Evolutionary conservation across 1,140 invertebrate species (phyloP).

Genomic region (Pseudomyrmex gracilis): DNA sequence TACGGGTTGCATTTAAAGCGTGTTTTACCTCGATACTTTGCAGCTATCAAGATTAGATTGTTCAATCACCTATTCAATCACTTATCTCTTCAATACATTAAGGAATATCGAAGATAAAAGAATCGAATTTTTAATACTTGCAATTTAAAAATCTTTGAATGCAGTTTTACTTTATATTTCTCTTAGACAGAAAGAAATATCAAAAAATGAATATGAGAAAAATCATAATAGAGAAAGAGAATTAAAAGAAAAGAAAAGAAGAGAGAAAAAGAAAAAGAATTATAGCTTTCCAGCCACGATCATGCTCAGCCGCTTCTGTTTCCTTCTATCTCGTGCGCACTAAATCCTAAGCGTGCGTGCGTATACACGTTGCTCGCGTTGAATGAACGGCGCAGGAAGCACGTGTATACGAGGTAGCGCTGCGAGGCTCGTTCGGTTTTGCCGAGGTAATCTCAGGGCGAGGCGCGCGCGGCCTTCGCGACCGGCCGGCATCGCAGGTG

Average conservation of each 20-base stretch:
- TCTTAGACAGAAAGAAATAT: too few relatives aligned
- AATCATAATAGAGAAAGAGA: neutral
- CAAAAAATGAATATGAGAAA: too few relatives aligned
- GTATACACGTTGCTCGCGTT: slow-evolving; percentile 8
- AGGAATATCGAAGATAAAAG: slow-evolving; percentile 18
- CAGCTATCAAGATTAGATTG: slow-evolving; percentile 35
- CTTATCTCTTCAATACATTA: neutral
- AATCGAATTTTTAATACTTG: neutral
- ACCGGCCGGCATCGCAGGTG: slow-evolving; percentile 69
- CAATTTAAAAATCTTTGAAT: slow-evolving; percentile 12
- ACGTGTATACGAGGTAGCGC: slow-evolving; percentile 21
- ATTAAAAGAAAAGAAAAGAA: neutral
- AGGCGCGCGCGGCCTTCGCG: slow-evolving; percentile 62
- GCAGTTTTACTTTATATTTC: neutral
- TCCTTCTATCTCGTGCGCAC: neutral
- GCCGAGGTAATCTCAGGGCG: slow-evolving; percentile 63
- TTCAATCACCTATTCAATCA: slow-evolving; percentile 40
- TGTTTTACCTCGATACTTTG: slow-evolving; percentile 1
- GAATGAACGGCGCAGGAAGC: slow-evolving; percentile 36
- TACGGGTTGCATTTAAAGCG: slow-evolving; percentile 28
- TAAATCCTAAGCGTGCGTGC: slow-evolving; percentile 25
- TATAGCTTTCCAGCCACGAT: neutral
- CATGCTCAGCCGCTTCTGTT: slow-evolving; percentile 1
- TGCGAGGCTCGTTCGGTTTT: slow-evolving; percentile 43
- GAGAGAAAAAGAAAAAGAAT: neutral